Conservation (phyloP, 30 jellyfish, hydroid and myxozoan genomes). For the Phacellophora camtschatica region DNA sequence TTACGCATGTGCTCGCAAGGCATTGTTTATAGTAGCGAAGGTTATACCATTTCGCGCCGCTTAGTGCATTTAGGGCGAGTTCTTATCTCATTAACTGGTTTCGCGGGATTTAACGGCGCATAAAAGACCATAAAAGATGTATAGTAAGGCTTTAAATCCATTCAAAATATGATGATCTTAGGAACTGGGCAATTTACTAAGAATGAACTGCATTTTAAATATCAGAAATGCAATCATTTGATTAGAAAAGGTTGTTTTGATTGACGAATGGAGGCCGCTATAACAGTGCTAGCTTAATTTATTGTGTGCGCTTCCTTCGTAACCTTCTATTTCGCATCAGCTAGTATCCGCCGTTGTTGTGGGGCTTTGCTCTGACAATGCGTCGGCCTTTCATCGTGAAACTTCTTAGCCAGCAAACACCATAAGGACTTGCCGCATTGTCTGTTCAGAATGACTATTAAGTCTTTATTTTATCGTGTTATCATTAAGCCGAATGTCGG, state of each 20-base stretch:
- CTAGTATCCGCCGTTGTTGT: constrained; percentile 34
- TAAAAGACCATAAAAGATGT: no score
- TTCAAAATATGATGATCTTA: not conserved
- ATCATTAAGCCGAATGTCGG: constrained; percentile 49
- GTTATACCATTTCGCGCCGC: no score
- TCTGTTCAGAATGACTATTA: not conserved
- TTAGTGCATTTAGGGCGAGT: not conserved
- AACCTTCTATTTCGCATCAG: constrained; percentile 9
- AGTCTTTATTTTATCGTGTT: constrained; percentile 17
- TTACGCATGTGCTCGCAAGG: no score
- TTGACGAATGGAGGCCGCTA: constrained; percentile 19
- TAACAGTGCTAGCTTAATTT: constrained; percentile 4
- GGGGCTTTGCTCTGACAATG: constrained; percentile 38
- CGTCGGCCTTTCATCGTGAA: constrained; percentile 23
- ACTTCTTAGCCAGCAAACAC: constrained; percentile 16
- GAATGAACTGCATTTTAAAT: not conserved
- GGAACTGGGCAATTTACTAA: not conserved
- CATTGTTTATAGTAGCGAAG: no score
- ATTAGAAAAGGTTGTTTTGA: constrained; percentile 18
- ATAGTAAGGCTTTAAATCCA: not conserved
- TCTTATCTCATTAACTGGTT: not conserved
- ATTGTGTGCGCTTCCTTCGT: not conserved
- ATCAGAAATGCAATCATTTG: not conserved
- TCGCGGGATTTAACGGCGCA: not conserved
- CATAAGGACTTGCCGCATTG: constrained; percentile 43